Evolutionary conservation across 1,140 invertebrate genomes (phyloP).

Genomic region (Eulimnadia texana): DNA sequence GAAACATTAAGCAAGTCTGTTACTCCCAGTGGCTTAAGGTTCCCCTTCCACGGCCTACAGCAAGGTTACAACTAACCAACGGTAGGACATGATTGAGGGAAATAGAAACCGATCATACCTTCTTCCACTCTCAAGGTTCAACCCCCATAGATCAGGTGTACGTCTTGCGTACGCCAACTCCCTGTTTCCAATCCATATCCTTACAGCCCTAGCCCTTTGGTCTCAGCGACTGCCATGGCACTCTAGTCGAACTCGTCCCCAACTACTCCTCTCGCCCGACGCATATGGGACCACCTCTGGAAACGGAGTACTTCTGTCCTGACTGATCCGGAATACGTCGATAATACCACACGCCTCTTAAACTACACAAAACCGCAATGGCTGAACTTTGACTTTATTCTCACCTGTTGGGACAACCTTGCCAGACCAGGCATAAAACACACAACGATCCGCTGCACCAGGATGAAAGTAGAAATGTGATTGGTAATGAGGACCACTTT

Average conservation of each 20-base stretch:
- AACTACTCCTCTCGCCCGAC: background rate
- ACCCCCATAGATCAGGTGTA: background rate
- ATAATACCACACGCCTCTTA: background rate
- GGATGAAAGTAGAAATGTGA: background rate
- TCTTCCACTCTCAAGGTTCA: background rate
- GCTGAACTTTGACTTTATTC: background rate
- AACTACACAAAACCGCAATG: background rate
- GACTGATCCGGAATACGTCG: background rate
- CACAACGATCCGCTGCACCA: background rate
- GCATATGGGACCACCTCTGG: background rate
- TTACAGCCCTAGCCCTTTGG: background rate
- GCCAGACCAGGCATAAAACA: background rate
- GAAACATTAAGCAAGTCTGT: background rate
- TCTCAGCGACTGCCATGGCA: background rate
- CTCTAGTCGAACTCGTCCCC: background rate
- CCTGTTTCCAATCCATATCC: background rate
- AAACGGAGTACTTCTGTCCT: background rate
- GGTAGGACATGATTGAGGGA: background rate
- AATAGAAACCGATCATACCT: background rate
- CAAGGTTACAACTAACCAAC: background rate
- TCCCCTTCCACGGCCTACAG: background rate
- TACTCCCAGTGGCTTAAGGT: background rate
- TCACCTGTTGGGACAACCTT: background rate
- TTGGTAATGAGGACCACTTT: background rate
- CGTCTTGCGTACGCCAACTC: background rate